Conservation (phyloP, 2,797 vertebrate species). For the Silurus lanzhouensis region DNA sequence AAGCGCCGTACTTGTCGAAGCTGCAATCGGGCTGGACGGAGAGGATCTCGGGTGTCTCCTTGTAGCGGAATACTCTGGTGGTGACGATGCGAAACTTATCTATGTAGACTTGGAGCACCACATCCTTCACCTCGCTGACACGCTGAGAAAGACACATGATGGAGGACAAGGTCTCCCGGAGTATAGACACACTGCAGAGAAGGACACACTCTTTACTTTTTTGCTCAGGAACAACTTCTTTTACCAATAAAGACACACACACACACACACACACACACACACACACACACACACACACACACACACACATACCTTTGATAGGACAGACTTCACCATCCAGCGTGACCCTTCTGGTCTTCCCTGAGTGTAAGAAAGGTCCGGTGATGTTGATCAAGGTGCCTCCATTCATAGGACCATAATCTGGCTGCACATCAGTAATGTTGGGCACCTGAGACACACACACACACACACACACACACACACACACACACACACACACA, state of each 20-base stretch:
- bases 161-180: conserved; percentile 59
- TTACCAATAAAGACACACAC: neutral
- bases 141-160: conserved; percentile 68
- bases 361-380: conserved; percentile 80
- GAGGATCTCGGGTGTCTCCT: conserved; percentile 74
- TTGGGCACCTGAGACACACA: conserved; percentile 76
- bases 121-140: conserved; percentile 55
- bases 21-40: conserved; percentile 81
- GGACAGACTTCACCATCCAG: conserved; percentile 82
- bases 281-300: too few relatives aligned
- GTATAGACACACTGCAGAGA: conserved; percentile 56
- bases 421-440: conserved; percentile 80
- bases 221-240: neutral
- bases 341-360: conserved; percentile 79
- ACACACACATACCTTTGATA: too few relatives aligned
- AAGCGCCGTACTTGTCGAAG: conserved; percentile 73
- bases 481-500: too few relatives aligned
- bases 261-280: conserved; percentile 43
- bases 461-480: neutral
- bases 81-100: conserved; percentile 73
- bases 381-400: conserved; percentile 85
- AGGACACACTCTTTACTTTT: neutral
- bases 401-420: conserved; percentile 86
- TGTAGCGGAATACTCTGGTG: conserved; percentile 78
- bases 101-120: conserved; percentile 73